Conservation (phyloP, 2,888 invertebrate genomes). For the Synanthedon formicaeformis region DNA sequence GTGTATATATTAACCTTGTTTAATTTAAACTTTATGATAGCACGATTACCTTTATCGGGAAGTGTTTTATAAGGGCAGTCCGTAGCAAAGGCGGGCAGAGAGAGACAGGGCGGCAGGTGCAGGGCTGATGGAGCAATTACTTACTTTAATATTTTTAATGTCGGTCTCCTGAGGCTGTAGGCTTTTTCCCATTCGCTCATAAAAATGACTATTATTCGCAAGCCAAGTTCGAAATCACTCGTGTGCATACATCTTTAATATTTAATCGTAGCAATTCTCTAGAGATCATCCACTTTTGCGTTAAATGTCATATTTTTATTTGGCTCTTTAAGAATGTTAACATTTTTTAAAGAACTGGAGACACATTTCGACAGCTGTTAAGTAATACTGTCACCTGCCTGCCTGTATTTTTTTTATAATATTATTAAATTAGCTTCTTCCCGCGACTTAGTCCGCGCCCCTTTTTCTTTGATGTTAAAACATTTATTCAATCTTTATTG, state of each 20-base stretch:
- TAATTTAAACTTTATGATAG: constrained; percentile 7
- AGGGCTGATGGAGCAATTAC: constrained; percentile 57
- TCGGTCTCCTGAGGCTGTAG: constrained; percentile 29
- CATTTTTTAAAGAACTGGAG: too few relatives aligned
- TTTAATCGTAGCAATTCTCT: not conserved
- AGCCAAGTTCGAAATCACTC: not conserved
- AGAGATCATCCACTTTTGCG: too few relatives aligned
- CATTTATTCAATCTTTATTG: too few relatives aligned
- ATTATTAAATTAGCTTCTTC: too few relatives aligned
- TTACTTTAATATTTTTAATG: constrained; percentile 62
- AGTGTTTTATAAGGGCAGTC: constrained; percentile 28
- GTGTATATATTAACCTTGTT: too few relatives aligned
- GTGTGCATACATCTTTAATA: not conserved
- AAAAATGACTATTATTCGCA: constrained; percentile 27
- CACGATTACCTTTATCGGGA: constrained; percentile 41
- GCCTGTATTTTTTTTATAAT: too few relatives aligned
- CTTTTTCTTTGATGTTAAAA: too few relatives aligned
- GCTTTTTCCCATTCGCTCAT: constrained; percentile 31
- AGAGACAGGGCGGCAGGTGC: constrained; percentile 41
- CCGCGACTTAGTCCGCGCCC: too few relatives aligned
- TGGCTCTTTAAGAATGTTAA: too few relatives aligned
- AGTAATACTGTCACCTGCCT: too few relatives aligned
- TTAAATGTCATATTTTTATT: too few relatives aligned
- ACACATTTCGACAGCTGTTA: too few relatives aligned
- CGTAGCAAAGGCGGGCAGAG: constrained; percentile 12